Evolutionary conservation across 2,113 vertebrate genomes (phyloP).

Genomic region (Plestiodon gilberti): DNA sequence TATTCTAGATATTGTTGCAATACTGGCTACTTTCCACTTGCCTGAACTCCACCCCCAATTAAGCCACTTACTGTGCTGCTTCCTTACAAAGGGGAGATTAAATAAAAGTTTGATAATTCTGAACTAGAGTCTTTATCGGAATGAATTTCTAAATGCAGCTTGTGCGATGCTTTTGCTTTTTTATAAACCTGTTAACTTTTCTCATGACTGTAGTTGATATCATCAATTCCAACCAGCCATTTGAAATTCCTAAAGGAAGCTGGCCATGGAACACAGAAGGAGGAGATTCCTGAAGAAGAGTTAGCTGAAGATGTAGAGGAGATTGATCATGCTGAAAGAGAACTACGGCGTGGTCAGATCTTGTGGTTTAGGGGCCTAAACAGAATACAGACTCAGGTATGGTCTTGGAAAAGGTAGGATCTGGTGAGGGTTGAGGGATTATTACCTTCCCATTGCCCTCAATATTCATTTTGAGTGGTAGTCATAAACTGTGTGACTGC

Average conservation of each 20-base stretch:
- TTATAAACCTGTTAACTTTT: constrained; percentile 10
- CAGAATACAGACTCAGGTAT: constrained; percentile 99
- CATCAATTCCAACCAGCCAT: constrained; percentile 94
- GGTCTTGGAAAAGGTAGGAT: constrained; percentile 75
- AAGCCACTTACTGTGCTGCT: neutral
- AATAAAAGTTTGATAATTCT: neutral
- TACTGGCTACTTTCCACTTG: neutral
- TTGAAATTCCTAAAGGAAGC: constrained; percentile 98
- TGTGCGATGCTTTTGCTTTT: neutral
- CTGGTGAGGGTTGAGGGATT: constrained; percentile 46
- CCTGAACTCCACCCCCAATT: neutral
- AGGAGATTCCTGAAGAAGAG: constrained; percentile 97
- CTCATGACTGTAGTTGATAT: constrained; percentile 85
- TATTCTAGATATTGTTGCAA: neutral
- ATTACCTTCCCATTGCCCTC: constrained; percentile 57
- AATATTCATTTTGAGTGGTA: constrained; percentile 56
- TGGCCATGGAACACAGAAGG: constrained; percentile 96
- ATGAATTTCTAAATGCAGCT: neutral
- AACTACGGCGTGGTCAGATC: constrained; percentile 96
- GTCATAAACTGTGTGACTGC: constrained; percentile 63
- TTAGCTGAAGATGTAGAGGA: constrained; percentile 93
- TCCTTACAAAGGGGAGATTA: neutral
- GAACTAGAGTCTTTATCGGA: neutral
- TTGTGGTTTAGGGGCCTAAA: constrained; percentile 99
- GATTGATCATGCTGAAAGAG: constrained; percentile 96